These are phyloP conservation scores for Mythimna lalbum DNA, from an alignment of 2,888 invertebrate genomes.

Conservation along the genomic window DNA sequence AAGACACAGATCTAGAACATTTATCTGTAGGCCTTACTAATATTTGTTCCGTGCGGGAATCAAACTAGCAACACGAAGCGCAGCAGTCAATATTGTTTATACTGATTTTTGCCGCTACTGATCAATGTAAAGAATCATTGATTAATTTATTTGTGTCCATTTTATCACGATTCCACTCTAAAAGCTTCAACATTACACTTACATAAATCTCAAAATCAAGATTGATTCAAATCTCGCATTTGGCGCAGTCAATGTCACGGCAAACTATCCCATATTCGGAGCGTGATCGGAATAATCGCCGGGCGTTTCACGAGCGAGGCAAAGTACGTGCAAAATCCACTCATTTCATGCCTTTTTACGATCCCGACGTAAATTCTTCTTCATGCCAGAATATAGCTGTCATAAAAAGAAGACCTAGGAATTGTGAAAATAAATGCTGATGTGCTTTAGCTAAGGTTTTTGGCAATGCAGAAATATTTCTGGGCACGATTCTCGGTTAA, in stretches of 20 bases:
- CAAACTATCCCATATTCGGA: constrained; percentile 63
- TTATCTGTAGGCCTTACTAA: too few relatives aligned
- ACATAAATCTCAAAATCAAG: constrained; percentile 43
- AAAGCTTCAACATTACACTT: background rate
- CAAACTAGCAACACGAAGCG: too few relatives aligned
- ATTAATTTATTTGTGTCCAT: too few relatives aligned
- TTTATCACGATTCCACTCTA: background rate
- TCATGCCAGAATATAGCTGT: constrained; percentile 54
- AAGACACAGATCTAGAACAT: too few relatives aligned
- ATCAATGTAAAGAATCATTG: background rate
- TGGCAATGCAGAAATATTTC: constrained; percentile 11
- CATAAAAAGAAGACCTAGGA: constrained; percentile 56
- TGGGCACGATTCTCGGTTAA: background rate
- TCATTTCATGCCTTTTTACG: constrained; percentile 66
- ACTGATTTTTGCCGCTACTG: too few relatives aligned
- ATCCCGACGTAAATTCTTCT: constrained; percentile 56
- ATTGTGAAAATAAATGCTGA: constrained; percentile 40
- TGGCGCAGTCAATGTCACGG: constrained; percentile 61
- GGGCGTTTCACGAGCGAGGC: constrained; percentile 47
- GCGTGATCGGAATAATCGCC: constrained; percentile 61
- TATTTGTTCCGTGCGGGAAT: too few relatives aligned
- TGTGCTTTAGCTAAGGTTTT: constrained; percentile 24
- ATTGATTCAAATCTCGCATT: constrained; percentile 60
- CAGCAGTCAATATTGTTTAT: too few relatives aligned
- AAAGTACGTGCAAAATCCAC: constrained; percentile 63